Base-by-base conservation (phyloP, 2,888 invertebrate species). In the Allophyes oxyacanthae region DNA sequence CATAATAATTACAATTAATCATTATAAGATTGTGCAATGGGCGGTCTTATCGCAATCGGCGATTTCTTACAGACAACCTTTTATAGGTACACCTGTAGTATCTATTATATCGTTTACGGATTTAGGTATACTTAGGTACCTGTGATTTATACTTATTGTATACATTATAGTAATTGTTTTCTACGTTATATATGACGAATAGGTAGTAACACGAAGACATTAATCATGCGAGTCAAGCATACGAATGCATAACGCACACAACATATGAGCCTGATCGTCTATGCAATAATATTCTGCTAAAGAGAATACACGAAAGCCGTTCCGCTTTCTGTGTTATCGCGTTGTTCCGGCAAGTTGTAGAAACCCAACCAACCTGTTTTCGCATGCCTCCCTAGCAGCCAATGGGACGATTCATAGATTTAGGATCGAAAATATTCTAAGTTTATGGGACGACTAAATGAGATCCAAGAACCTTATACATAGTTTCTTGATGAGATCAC, bases 321-420 rank as follows among this genome's bases (percentile, higher is more conserved):
- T 81, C 72, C 82, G 81, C 81, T 81, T 82, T 82, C 79, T 76
- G 76, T 64, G 32, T 46, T 43, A 45, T 43, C 54, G 49, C 45
- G 55, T 64, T 72, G 45, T 77, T 74, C 64, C 71, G 69, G 37
- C 41, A 43, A 64, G 65, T 74, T 78, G 58, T 69, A 64, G 61
- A 63, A 67, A 55, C 52, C 30, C 11, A 50, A 41, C 54, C 13
- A 53, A 62, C 56, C 49, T 48, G 52, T 69, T 72, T 56, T 64
- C 50, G 56, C 45, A 37, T 43, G 13, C 36, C 32, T 55, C 34
- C 26, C 1, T 32, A 36, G 1, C 25, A 40, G 11, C 34, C 34
- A 10, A n/a, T 28, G 14, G 8, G 40, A 53, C 13, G 25, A 36
- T 28, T 48, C 26, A 48, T 2, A 32, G 14, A n/a, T n/a, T n/a